These are phyloP conservation scores for Anastrepha ludens DNA, from an alignment of 1,140 invertebrate genomes.

Conservation along the genomic window DNA sequence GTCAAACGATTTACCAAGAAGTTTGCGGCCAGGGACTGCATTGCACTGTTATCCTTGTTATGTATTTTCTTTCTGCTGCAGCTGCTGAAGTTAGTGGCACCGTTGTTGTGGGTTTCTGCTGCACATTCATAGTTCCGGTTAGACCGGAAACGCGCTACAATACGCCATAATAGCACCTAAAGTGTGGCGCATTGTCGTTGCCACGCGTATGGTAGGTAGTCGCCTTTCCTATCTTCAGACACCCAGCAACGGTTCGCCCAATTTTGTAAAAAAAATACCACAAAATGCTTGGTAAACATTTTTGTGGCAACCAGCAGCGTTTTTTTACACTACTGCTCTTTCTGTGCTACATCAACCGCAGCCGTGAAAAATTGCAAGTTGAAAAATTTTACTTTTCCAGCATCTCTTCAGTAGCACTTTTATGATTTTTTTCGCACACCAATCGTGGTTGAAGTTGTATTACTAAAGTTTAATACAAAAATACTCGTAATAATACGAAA, in stretches of 20 bases:
- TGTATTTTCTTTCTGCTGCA: background rate
- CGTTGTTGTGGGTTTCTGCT: constrained; percentile 19
- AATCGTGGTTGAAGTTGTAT: background rate
- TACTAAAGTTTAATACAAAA: background rate
- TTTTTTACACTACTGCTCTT: background rate
- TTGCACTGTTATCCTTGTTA: constrained; percentile 22
- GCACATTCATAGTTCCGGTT: constrained; percentile 39
- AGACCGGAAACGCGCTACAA: constrained; percentile 25
- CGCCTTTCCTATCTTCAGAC: no score
- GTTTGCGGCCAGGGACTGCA: constrained; percentile 40
- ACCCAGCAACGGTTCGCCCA: background rate
- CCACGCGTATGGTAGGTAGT: background rate
- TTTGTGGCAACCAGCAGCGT: constrained; percentile 31
- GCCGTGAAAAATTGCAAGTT: background rate
- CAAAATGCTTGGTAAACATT: background rate
- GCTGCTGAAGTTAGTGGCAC: background rate
- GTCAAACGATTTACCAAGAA: constrained; percentile 40
- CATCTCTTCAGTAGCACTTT: background rate
- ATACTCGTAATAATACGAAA: no score
- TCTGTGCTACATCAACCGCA: constrained; percentile 3
- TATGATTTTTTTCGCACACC: background rate
- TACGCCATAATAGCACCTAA: constrained; percentile 45
- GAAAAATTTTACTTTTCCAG: background rate
- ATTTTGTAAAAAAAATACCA: background rate
- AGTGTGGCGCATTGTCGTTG: constrained; percentile 39